These are phyloP conservation scores for Chloebia gouldiae DNA, from an alignment of 2,113 vertebrate species.

Conservation along the genomic window DNA sequence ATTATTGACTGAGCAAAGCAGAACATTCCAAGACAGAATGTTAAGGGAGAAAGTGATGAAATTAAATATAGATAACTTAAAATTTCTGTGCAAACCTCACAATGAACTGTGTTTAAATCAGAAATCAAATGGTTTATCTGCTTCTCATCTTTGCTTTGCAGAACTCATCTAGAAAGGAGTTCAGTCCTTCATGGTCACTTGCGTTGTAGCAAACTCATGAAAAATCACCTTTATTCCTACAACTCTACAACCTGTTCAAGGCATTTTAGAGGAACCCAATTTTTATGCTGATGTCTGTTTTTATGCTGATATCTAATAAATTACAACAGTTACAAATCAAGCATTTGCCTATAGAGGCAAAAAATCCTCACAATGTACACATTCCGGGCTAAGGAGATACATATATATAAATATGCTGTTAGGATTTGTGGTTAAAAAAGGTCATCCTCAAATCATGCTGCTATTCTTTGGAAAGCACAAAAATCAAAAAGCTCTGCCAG, in stretches of 20 bases:
- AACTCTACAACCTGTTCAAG: not conserved
- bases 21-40: not conserved
- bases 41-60: not conserved
- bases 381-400: not conserved
- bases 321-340: not conserved
- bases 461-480: not conserved
- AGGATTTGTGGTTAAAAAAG: not conserved
- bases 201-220: not conserved
- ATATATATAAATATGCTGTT: not conserved
- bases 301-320: not conserved
- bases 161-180: not conserved
- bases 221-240: not conserved
- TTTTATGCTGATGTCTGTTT: not conserved
- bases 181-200: not conserved
- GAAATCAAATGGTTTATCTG: not conserved
- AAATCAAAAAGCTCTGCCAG: not conserved
- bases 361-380: not conserved
- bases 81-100: not conserved
- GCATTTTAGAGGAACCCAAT: not conserved
- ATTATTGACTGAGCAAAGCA: conserved; percentile 1
- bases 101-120: not conserved
- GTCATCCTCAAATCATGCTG: not conserved
- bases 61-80: not conserved
- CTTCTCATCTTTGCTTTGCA: not conserved
- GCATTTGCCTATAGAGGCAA: not conserved